A percentile compares a stretch with the other conserved stretches of the same genome.
These are phyloP conservation scores for Whitmania pigra DNA, from an alignment of 1,140 invertebrate species.

Conservation along the genomic window DNA sequence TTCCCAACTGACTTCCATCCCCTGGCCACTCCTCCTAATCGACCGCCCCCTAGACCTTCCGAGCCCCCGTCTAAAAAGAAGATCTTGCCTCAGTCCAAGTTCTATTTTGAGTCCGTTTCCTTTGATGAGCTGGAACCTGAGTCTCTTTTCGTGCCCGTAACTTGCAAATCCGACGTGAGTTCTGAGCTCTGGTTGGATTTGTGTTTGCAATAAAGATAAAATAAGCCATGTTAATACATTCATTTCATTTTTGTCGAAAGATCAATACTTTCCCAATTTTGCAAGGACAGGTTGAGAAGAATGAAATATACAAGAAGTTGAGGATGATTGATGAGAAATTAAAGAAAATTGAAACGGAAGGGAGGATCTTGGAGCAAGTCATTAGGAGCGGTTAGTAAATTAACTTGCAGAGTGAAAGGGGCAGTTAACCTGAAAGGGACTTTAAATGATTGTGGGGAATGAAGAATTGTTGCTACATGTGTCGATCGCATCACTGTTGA, in stretches of 20 bases:
- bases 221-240: too few species aligned
- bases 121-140: neutral
- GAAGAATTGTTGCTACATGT: too few species aligned
- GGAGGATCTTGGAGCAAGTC: constrained; percentile 68
- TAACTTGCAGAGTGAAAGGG: too few species aligned
- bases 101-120: neutral
- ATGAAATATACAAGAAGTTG: constrained; percentile 59
- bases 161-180: too few species aligned
- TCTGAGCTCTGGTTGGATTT: too few species aligned
- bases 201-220: too few species aligned
- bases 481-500: too few species aligned
- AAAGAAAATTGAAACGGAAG: constrained; percentile 73
- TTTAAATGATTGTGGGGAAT: too few species aligned
- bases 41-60: neutral
- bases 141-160: too few species aligned
- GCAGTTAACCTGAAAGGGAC: too few species aligned
- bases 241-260: neutral
- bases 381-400: constrained; percentile 58
- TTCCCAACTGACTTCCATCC: too few species aligned
- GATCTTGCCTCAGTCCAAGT: neutral
- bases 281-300: constrained; percentile 48
- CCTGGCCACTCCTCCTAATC: neutral
- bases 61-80: constrained; percentile 1
- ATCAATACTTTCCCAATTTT: neutral
- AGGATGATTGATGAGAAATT: constrained; percentile 71